Percentiles rank a stretch among this genome's conserved stretches.
phyloP scores from a whole-genome alignment of 1,140 invertebrate genomes.

The Colletes latitarsis region DNA sequence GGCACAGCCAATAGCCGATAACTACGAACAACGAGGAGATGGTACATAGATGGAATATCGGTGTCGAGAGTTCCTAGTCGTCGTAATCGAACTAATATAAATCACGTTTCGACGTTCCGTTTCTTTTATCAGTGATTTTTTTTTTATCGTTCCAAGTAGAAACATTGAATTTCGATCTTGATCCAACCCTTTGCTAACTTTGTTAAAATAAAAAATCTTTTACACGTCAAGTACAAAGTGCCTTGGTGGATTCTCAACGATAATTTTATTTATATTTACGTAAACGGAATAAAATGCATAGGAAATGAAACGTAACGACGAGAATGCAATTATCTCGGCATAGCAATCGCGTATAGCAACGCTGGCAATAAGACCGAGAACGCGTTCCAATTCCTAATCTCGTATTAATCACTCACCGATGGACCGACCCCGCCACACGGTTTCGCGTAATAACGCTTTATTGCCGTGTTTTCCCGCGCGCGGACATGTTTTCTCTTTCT shows the following conservation, averaged over 20 bases:
- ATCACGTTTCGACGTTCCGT: too few relatives aligned
- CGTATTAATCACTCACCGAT: background rate
- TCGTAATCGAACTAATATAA: too few relatives aligned
- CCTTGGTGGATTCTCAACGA: too few relatives aligned
- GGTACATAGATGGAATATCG: background rate
- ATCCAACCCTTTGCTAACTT: too few relatives aligned
- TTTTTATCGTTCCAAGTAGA: too few relatives aligned
- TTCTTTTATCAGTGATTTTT: too few relatives aligned
- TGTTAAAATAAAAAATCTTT: too few relatives aligned
- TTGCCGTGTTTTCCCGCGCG: conserved; percentile 6
- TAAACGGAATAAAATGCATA: too few relatives aligned
- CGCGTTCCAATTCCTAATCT: conserved; percentile 27
- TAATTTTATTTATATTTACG: too few relatives aligned
- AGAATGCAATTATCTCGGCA: background rate
- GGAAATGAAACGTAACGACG: background rate
- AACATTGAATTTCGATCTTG: too few relatives aligned
- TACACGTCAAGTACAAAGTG: too few relatives aligned
- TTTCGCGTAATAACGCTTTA: background rate
- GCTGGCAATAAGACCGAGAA: background rate
- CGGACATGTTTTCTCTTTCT: conserved; percentile 4
- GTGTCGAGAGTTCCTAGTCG: too few relatives aligned
- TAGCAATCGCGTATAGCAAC: background rate
- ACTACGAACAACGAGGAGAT: background rate
- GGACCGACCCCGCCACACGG: background rate
- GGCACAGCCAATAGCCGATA: background rate